Conservation (phyloP, 2,888 invertebrate species). For the Schizaphis graminum region DNA sequence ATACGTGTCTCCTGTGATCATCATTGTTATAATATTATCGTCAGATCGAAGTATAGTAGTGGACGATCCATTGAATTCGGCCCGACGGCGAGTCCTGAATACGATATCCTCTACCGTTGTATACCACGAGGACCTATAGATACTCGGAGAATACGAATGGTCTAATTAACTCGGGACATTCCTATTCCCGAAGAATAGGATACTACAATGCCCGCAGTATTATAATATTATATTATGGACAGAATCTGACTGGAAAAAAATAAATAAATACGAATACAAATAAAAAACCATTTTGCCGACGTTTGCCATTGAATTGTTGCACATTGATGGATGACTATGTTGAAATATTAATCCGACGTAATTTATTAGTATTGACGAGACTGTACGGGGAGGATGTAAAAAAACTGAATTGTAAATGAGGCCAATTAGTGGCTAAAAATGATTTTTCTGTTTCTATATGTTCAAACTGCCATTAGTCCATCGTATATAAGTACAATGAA, state of each 20-base stretch:
- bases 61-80: slow-evolving; percentile 14
- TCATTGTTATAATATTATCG: slow-evolving; percentile 6
- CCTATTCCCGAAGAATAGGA: not conserved
- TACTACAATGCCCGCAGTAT: not conserved
- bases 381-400: not conserved
- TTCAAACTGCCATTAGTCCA: not conserved
- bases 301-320: slow-evolving; percentile 20
- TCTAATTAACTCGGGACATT: slow-evolving; percentile 47
- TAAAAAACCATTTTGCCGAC: not conserved
- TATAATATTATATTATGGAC: not conserved
- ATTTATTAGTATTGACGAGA: not conserved
- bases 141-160: slow-evolving; percentile 31
- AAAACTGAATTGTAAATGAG: slow-evolving; percentile 44
- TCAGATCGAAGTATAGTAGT: not conserved
- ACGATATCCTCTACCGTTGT: slow-evolving; percentile 7
- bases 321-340: slow-evolving; percentile 2
- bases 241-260: not conserved
- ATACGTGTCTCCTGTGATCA: slow-evolving; percentile 12
- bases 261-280: not conserved
- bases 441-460: slow-evolving; percentile 14
- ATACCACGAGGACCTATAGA: not conserved
- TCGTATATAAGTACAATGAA: not conserved
- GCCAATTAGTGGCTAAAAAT: slow-evolving; percentile 15
- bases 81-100: slow-evolving; percentile 32
- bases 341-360: slow-evolving; percentile 45